These are phyloP conservation scores for Cosmopolites sordidus DNA, from an alignment of 2,888 invertebrate genomes.

Conservation along the genomic window DNA sequence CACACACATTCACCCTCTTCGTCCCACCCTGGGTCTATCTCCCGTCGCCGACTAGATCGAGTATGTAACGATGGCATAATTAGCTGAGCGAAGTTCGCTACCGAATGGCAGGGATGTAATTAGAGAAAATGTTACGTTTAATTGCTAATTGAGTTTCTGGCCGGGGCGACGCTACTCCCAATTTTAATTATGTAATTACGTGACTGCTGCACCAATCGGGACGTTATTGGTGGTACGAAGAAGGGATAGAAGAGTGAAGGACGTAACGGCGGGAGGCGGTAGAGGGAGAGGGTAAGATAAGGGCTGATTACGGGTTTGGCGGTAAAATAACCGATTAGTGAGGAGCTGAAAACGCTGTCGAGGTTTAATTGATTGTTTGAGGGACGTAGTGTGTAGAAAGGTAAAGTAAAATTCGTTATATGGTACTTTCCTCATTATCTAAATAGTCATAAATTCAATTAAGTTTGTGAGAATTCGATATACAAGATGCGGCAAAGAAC, in stretches of 20 bases:
- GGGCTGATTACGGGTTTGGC: not conserved
- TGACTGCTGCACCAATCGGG: conserved; percentile 39
- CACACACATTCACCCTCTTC: too few relatives aligned
- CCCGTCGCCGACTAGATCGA: conserved; percentile 9
- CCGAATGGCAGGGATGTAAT: conserved; percentile 44
- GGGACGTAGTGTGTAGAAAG: too few relatives aligned
- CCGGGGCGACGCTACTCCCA: conserved; percentile 53
- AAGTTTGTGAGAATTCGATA: too few relatives aligned
- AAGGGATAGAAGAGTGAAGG: not conserved
- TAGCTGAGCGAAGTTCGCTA: conserved; percentile 14
- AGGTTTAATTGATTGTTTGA: too few relatives aligned
- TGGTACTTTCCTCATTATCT: too few relatives aligned
- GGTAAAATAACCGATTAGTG: too few relatives aligned
- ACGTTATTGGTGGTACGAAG: conserved; percentile 16
- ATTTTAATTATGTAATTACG: conserved; percentile 59
- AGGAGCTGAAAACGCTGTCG: too few relatives aligned
- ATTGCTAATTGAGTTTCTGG: conserved; percentile 58
- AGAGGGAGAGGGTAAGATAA: not conserved
- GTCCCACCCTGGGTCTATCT: too few relatives aligned
- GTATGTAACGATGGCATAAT: conserved; percentile 22
- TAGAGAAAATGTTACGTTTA: conserved; percentile 58
- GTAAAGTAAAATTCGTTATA: too few relatives aligned
- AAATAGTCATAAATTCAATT: too few relatives aligned
- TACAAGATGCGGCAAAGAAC: too few relatives aligned
- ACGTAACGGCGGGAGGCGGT: not conserved